Conservation (phyloP, 2,888 invertebrate species). For the Carcina quercana region DNA sequence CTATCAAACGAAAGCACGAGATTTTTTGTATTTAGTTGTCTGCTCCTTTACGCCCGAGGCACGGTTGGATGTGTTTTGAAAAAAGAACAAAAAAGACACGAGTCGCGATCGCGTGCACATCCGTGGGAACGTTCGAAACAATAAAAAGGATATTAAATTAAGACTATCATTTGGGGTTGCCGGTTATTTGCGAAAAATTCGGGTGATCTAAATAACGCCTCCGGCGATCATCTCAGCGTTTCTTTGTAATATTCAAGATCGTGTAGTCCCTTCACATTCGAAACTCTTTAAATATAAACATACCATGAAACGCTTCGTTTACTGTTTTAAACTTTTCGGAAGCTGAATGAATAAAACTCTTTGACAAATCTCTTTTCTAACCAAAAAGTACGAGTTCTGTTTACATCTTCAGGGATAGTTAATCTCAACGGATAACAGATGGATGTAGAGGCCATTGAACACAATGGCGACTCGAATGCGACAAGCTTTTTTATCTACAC, state of each 20-base stretch:
- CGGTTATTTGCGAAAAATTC: slow-evolving; percentile 48
- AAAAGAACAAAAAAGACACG: slow-evolving; percentile 30
- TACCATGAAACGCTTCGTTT: too few relatives aligned
- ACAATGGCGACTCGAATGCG: slow-evolving; percentile 40
- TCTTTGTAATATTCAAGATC: slow-evolving; percentile 22
- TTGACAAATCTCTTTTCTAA: too few relatives aligned
- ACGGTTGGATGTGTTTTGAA: slow-evolving; percentile 55
- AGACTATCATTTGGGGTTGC: slow-evolving; percentile 42
- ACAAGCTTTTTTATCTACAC: slow-evolving; percentile 27
- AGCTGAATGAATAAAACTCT: too few relatives aligned
- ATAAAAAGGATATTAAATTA: slow-evolving; percentile 44
- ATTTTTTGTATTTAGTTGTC: slow-evolving; percentile 34
- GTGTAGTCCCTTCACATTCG: too few relatives aligned
- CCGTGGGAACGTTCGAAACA: slow-evolving; percentile 61
- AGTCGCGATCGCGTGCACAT: slow-evolving; percentile 52
- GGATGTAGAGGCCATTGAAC: slow-evolving; percentile 25
- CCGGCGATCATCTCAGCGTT: slow-evolving; percentile 17
- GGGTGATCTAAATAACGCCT: slow-evolving; percentile 27
- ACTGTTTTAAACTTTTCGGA: too few relatives aligned
- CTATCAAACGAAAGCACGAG: slow-evolving; percentile 54
- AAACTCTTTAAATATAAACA: too few relatives aligned
- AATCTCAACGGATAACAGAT: slow-evolving; percentile 5
- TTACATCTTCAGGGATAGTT: too few relatives aligned
- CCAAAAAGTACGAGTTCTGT: too few relatives aligned
- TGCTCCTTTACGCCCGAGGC: slow-evolving; percentile 55